Conservation (phyloP, 2,797 vertebrate genomes). For the Philypnodon macrostomus region DNA sequence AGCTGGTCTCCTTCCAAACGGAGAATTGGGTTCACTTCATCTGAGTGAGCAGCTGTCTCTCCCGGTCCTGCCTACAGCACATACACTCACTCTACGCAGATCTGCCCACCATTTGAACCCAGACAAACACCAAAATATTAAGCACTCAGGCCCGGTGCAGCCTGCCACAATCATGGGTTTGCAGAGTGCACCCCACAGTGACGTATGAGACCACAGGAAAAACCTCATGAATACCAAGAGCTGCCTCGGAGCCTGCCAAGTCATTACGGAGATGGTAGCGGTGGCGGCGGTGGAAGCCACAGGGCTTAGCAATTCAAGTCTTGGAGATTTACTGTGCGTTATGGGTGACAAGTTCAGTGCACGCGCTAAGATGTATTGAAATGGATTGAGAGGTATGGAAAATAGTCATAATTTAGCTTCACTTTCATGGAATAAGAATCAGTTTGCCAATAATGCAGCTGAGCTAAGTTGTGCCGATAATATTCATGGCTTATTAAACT, state of each 20-base stretch:
- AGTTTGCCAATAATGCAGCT: not conserved
- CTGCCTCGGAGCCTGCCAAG: constrained; percentile 35
- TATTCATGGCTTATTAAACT: too few relatives aligned
- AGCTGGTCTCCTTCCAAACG: constrained; percentile 72
- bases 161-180: constrained; percentile 1
- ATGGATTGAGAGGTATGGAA: not conserved
- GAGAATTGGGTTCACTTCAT: constrained; percentile 72
- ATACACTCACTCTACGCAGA: constrained; percentile 18
- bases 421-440: not conserved
- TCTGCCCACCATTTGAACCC: constrained; percentile 32
- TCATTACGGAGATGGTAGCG: constrained; percentile 39
- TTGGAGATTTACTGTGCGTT: constrained; percentile 13
- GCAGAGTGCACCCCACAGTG: constrained; percentile 8
- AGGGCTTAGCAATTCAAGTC: constrained; percentile 24
- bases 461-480: too few relatives aligned
- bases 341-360: constrained; percentile 4
- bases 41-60: constrained; percentile 66
- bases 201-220: constrained; percentile 26
- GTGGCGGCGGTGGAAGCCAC: constrained; percentile 25
- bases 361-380: not conserved
- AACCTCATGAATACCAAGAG: constrained; percentile 31
- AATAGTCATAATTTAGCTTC: not conserved
- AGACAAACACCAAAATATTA: not conserved
- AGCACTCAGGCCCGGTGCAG: not conserved
- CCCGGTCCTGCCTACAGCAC: constrained; percentile 46